phyloP scores from a whole-genome alignment of 2,888 invertebrate genomes.

The Meteorus cinctellus region DNA sequence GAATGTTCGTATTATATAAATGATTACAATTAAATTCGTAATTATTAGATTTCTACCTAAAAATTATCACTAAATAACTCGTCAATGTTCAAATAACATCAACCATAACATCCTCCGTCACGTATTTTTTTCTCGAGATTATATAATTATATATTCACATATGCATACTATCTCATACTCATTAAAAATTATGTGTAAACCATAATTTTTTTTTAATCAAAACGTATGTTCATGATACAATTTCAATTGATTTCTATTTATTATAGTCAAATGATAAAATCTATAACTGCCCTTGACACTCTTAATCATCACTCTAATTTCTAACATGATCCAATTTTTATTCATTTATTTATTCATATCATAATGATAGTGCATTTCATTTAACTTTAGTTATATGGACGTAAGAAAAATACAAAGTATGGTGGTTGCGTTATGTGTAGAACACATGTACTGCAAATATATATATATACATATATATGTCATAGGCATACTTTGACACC shows the following conservation, averaged over 20 bases:
- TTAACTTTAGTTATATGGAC: slow-evolving; percentile 36
- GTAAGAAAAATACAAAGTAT: slow-evolving; percentile 61
- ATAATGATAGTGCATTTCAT: slow-evolving; percentile 33
- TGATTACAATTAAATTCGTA: slow-evolving; percentile 32
- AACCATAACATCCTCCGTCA: not conserved
- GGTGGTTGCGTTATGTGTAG: not conserved
- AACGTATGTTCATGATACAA: not conserved
- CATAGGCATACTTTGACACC: no score
- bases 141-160: no score
- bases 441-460: no score
- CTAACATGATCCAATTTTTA: slow-evolving; percentile 21
- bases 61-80: slow-evolving; percentile 12
- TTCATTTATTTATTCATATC: not conserved
- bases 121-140: no score
- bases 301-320: not conserved
- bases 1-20: slow-evolving; percentile 49
- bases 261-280: not conserved
- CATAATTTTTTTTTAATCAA: not conserved
- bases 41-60: slow-evolving; percentile 13
- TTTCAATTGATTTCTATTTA: not conserved
- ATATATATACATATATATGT: no score
- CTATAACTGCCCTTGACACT: not conserved
- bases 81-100: not conserved
- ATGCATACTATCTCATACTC: not conserved
- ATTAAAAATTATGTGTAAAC: not conserved